phyloP scores from a whole-genome alignment of 2,113 vertebrate genomes.

The Cathartes aura region DNA sequence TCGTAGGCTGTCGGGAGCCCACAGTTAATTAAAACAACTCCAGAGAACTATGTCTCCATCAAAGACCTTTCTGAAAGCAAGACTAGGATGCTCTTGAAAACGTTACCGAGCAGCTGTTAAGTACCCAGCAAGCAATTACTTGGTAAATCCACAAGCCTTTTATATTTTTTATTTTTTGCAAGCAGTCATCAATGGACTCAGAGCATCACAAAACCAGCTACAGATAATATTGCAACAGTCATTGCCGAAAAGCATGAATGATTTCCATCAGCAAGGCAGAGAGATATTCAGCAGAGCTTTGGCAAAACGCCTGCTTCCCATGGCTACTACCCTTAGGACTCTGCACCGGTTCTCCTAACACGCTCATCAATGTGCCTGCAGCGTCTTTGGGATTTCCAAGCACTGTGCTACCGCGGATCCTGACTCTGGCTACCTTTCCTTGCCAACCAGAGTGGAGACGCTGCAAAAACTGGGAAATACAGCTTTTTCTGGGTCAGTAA shows the following conservation, averaged over 20 bases:
- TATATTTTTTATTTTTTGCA: not conserved
- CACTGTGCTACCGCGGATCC: not conserved
- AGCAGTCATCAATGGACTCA: not conserved
- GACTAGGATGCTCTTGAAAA: not conserved
- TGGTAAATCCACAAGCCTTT: not conserved
- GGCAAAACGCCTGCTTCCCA: constrained; percentile 26
- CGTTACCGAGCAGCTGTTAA: not conserved
- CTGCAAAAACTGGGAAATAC: not conserved
- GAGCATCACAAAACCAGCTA: constrained; percentile 2
- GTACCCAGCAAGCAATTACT: not conserved
- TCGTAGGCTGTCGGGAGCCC: fast-evolving
- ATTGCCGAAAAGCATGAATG: constrained; percentile 33
- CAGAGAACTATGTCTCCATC: not conserved
- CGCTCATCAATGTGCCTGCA: not conserved
- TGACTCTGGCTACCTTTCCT: not conserved
- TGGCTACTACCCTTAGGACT: constrained; percentile 25
- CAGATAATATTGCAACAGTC: not conserved
- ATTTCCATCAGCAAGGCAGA: constrained; percentile 17
- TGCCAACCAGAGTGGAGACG: not conserved
- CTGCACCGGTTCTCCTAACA: not conserved
- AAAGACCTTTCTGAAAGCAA: not conserved
- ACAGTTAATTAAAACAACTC: not conserved
- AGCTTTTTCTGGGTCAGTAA: constrained; percentile 60
- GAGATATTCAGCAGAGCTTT: not conserved
- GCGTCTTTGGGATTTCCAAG: not conserved